Conservation (phyloP, 2,888 invertebrate genomes). For the Onthophagus sagittarius region DNA sequence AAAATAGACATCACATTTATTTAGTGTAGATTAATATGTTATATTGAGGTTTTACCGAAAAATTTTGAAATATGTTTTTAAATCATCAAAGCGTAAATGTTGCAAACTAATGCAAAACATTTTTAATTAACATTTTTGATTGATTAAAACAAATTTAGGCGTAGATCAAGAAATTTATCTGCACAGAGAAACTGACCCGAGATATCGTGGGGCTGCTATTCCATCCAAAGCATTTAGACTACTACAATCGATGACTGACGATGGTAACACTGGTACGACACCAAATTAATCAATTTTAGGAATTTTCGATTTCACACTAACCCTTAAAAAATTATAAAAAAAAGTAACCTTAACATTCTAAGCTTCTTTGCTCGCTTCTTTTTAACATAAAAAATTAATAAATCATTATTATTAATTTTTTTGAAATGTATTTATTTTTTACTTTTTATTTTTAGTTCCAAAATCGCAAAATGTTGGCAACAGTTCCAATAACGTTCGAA, state of each 20-base stretch:
- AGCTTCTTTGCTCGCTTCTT: constrained; percentile 12
- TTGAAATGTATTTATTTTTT: not conserved
- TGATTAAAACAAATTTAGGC: constrained; percentile 33
- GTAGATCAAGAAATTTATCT: constrained; percentile 55
- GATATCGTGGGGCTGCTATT: constrained; percentile 61
- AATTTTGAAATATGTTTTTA: no score
- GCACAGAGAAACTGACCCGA: constrained; percentile 57
- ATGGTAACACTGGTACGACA: constrained; percentile 38
- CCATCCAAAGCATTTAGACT: constrained; percentile 67
- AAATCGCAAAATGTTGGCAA: constrained; percentile 21
- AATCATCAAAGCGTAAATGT: not conserved
- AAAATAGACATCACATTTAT: no score
- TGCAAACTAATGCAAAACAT: not conserved
- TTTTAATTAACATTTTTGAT: not conserved
- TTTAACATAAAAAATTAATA: not conserved
- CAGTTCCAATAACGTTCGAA: constrained; percentile 48
- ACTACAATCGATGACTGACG: constrained; percentile 62
- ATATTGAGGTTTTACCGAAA: no score
- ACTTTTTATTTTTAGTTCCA: not conserved
- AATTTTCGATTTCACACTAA: not conserved
- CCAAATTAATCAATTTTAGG: not conserved
- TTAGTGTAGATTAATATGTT: no score
- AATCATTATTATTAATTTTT: not conserved
- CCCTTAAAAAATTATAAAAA: not conserved
- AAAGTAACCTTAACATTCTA: not conserved